Base-by-base conservation (phyloP, 2,113 vertebrate species). In the Lutjanus erythropterus region DNA sequence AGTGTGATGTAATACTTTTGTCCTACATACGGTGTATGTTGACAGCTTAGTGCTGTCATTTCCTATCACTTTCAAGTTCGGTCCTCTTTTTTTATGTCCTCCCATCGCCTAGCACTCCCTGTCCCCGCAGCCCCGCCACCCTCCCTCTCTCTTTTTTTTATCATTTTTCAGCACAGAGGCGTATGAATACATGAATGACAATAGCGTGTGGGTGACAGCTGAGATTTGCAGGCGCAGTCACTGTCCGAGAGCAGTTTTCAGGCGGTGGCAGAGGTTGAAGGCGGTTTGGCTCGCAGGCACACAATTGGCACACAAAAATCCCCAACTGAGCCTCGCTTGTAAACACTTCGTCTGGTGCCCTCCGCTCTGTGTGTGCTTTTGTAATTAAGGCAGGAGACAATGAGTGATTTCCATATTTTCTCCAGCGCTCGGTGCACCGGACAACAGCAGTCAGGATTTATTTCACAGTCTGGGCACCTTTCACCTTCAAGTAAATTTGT, bases 121-220 rank as follows among this genome's bases (percentile, higher is more conserved):
- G 14, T 75, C 31, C 70, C 68, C 15, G 15, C 71, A 60, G 55
- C 56, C 42, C 55, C 70, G 41, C 71, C 75, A 52, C 77, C 42
- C 61, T 15, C 66, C 69, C 62, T 85, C 55, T n/a, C 52, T 11
- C 16, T 44, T 87, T 78, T 68, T 86, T 87, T 78, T 55, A 74
- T 87, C 69, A 18, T 60, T 55, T 52, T 27, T 37, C 18, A 10
- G 3, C 2, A 50, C 71, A 74, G 78, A 82, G 84, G 84, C 71
- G 66, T 72, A 46, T 44, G 82, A 89, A 88, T 84, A 74, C 86
- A 89, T 88, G 81, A 90, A 91, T 88, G 82, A 81, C 81, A 90
- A 88, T 70, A 55, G 65, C 5, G 25, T 61, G 81, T 66, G 83
- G 83, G 79, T 78, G 90, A 89, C 85, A 74, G 78, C 73, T 68